Base-by-base conservation (phyloP, 2,113 vertebrate genomes). In the Vireo altiloquus region DNA sequence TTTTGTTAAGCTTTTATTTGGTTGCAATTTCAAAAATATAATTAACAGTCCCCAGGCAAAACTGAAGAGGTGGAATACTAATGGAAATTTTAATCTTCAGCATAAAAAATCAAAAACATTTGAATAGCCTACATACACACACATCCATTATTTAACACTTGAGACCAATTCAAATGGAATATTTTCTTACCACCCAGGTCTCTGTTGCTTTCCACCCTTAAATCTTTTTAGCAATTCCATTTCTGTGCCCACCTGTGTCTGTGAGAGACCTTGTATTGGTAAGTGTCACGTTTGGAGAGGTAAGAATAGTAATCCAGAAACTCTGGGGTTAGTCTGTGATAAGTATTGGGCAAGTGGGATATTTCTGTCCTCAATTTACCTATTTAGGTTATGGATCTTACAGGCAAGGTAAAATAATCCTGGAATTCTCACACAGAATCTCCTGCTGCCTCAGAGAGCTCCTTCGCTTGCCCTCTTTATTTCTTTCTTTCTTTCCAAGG, bases 1-100 rank as follows among this genome's bases (percentile, higher is more conserved):
- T 87, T 93, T 91, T 87, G 61, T 79, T 44, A 69, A 79, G 37
- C n/a, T 95, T 89, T 95, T 95, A 82, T 92, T 91, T 93, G 68
- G 66, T 94, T 94, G 69, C 78, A 94, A 76, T 95, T 94, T 95
- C 83, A 90, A 80, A 95, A 95, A 95, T 86, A 95, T 92, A 97
- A 97, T 96, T 97, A 96, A 87, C 69, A 95, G 86, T 95, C 93
- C 94, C 90, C 77, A 90, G 92, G 94, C 96, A 95, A 95, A 96
- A 94, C 64, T 91, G 95, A 95, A 96, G 95, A 96, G 96, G 92
- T 94, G 95, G 95, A 97, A 96, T 97, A 92, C 84, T 96, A 96
- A 97, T 96, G 94, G 87, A 79, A 96, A 95, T 92, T 94, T 94
- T 95, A 96, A 97, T 97, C 93, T 94, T 64, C 81, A 88, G 79